Evolutionary conservation across 2,113 vertebrate genomes (phyloP).

Genomic region (Crocuta crocuta): DNA sequence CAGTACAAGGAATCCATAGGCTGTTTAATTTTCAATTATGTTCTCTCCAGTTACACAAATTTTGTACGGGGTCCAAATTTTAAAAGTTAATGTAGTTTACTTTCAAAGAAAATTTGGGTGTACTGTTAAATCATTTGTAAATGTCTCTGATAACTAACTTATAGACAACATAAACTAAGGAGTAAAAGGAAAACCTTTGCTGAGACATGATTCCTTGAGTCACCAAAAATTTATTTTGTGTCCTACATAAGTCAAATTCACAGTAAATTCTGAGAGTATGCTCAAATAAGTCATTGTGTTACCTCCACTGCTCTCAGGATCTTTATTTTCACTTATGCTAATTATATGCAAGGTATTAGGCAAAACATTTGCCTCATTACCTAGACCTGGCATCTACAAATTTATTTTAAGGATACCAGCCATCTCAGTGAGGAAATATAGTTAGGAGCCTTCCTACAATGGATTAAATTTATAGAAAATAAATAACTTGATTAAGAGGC

Average conservation of each 20-base stretch:
- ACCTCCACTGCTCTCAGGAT: background rate
- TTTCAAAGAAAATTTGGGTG: background rate
- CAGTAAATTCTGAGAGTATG: slow-evolving; percentile 19
- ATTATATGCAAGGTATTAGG: background rate
- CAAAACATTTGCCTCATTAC: slow-evolving; percentile 3
- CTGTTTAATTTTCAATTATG: background rate
- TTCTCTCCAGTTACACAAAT: background rate
- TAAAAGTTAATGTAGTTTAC: background rate
- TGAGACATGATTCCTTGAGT: background rate
- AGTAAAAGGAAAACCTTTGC: background rate
- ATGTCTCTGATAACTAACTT: background rate
- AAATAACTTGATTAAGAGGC: background rate
- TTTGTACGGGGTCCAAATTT: slow-evolving; percentile 1
- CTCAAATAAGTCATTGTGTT: background rate
- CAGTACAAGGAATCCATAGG: background rate
- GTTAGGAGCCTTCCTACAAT: background rate
- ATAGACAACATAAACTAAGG: background rate
- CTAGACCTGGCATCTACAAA: background rate
- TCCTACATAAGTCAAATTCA: background rate
- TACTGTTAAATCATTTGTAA: background rate
- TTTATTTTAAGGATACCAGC: background rate
- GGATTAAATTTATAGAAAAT: background rate
- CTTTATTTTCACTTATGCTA: background rate
- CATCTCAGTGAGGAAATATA: slow-evolving; percentile 2
- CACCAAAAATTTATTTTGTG: background rate